Evolutionary conservation across 2,888 invertebrate genomes (phyloP).

Genomic region (Sesamia inferens): DNA sequence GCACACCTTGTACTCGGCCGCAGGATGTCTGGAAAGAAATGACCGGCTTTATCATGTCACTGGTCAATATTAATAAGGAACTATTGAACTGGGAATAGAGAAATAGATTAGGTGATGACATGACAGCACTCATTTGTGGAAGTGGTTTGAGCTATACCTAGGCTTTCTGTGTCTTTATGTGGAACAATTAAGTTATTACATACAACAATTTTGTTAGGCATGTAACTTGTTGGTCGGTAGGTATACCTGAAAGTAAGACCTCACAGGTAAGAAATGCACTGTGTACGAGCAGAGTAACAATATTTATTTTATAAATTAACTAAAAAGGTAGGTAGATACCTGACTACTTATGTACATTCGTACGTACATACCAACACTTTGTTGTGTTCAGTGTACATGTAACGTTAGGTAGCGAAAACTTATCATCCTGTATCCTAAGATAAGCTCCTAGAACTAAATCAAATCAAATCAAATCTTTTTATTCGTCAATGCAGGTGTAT

Average conservation of each 20-base stretch:
- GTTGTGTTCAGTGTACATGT: not conserved
- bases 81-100: not conserved
- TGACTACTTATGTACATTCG: not conserved
- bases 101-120: not conserved
- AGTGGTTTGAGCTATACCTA: not conserved
- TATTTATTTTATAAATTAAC: not conserved
- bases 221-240: not conserved
- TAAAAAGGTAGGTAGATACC: not conserved
- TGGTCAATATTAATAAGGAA: not conserved
- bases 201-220: not conserved
- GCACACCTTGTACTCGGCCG: constrained; percentile 83
- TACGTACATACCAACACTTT: not conserved
- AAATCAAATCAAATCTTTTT: too few species aligned
- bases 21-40: constrained; percentile 75
- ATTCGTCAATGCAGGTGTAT: too few species aligned
- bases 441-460: too few species aligned
- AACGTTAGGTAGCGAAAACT: too few species aligned
- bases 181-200: not conserved
- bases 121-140: not conserved
- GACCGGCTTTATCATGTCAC: not conserved
- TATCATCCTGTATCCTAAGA: too few species aligned
- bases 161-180: not conserved
- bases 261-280: not conserved
- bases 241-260: too few species aligned
- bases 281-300: not conserved